phyloP scores from a whole-genome alignment of 2,888 invertebrate genomes.

The Ametastegia equiseti region DNA sequence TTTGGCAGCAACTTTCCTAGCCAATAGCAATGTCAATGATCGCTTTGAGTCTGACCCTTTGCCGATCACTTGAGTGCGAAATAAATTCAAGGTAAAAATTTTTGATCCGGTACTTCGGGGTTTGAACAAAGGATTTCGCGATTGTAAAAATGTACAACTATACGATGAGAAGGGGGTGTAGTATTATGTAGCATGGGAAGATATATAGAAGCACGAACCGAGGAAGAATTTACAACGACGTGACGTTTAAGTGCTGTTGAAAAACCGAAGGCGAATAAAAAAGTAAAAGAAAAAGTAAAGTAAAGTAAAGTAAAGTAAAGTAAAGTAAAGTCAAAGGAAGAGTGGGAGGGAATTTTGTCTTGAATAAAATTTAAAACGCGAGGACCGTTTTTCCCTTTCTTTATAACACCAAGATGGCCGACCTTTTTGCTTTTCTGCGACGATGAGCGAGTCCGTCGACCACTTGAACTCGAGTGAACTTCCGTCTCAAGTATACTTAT shows the following conservation, averaged over 20 bases:
- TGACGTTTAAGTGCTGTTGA: not conserved
- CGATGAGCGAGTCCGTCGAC: conserved; percentile 5
- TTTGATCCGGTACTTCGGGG: not conserved
- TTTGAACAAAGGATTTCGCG: not conserved
- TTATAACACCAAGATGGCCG: conserved; percentile 4
- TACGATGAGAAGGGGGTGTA: too few relatives aligned
- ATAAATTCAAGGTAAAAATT: not conserved
- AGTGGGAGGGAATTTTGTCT: not conserved
- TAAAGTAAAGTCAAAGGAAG: not conserved
- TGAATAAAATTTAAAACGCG: not conserved
- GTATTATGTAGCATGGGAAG: not conserved
- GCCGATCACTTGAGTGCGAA: not conserved
- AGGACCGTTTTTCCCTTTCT: not conserved
- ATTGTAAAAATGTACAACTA: conserved; percentile 11
- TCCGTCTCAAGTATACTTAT: conserved; percentile 18
- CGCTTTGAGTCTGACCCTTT: not conserved
- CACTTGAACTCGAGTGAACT: conserved; percentile 42
- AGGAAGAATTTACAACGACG: not conserved
- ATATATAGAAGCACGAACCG: not conserved
- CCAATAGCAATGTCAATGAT: not conserved
- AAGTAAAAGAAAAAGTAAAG: not conserved
- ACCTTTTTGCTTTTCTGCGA: not conserved
- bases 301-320: not conserved
- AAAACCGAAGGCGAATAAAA: not conserved
- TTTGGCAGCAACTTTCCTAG: not conserved